Conservation (phyloP, 2,113 vertebrate genomes). For the Archocentrus centrarchus region DNA sequence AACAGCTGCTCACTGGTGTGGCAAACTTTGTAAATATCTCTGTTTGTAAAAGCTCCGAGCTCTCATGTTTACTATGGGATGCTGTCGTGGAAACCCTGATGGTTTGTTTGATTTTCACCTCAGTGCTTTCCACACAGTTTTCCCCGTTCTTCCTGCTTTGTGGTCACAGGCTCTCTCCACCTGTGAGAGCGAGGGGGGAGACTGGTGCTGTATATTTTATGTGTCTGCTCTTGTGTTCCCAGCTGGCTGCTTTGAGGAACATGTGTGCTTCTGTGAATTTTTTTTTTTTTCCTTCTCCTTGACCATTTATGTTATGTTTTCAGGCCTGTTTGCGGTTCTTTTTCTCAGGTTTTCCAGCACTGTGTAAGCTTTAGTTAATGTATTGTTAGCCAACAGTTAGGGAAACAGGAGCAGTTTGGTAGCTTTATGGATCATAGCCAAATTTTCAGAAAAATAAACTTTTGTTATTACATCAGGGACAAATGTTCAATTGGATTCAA, state of each 20-base stretch:
- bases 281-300: neutral
- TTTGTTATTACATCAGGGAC: neutral
- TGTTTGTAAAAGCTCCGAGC: slow-evolving; percentile 45
- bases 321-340: slow-evolving; percentile 5
- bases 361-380: neutral
- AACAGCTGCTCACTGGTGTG: slow-evolving; percentile 17
- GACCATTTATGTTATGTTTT: neutral
- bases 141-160: slow-evolving; percentile 26
- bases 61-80: slow-evolving; percentile 53
- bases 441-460: neutral
- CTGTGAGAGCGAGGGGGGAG: slow-evolving; percentile 41
- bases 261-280: neutral
- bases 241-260: slow-evolving; percentile 47
- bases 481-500: neutral
- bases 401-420: neutral
- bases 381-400: slow-evolving; percentile 28
- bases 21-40: slow-evolving; percentile 56
- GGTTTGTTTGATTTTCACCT: slow-evolving; percentile 75
- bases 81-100: slow-evolving; percentile 68
- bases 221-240: slow-evolving; percentile 48
- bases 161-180: slow-evolving; percentile 61
- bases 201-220: slow-evolving; percentile 44
- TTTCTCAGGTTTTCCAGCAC: neutral
- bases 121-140: slow-evolving; percentile 23
- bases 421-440: neutral